phyloP scores from a whole-genome alignment of 2,797 vertebrate genomes.

The Crenichthys baileyi region DNA sequence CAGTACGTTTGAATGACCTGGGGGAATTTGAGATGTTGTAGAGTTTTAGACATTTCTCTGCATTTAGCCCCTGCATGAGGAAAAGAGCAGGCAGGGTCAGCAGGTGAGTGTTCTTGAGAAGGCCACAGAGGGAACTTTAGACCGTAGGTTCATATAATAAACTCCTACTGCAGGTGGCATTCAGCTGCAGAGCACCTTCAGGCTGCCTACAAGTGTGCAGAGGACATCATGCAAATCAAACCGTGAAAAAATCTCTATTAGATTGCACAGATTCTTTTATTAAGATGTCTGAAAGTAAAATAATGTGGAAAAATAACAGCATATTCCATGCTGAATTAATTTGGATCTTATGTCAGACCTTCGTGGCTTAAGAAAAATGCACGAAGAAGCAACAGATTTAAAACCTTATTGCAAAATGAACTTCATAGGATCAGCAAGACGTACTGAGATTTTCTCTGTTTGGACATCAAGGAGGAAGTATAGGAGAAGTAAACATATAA shows the following conservation, averaged over 20 bases:
- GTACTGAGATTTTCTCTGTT: constrained; percentile 42
- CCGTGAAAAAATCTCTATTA: constrained; percentile 59
- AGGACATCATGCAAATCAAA: constrained; percentile 74
- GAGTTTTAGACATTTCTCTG: constrained; percentile 33
- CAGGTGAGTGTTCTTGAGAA: constrained; percentile 62
- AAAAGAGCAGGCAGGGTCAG: constrained; percentile 54
- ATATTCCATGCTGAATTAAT: constrained; percentile 50
- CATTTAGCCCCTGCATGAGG: constrained; percentile 20
- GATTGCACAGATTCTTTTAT: constrained; percentile 31
- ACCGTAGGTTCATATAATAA: constrained; percentile 77
- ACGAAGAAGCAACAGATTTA: constrained; percentile 49
- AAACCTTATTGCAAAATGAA: constrained; percentile 44
- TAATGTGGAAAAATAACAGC: constrained; percentile 23
- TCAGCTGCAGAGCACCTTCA: constrained; percentile 67
- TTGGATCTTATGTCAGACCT: constrained; percentile 40
- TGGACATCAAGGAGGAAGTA: constrained; percentile 32
- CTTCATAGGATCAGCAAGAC: constrained; percentile 48
- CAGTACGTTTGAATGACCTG: constrained; percentile 14
- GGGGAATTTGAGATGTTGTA: constrained; percentile 34
- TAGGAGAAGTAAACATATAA: neutral
- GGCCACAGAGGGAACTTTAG: constrained; percentile 72
- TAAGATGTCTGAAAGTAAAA: constrained; percentile 33
- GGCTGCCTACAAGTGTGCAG: constrained; percentile 56
- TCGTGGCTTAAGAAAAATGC: constrained; percentile 54
- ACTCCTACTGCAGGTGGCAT: constrained; percentile 73